These are phyloP conservation scores for Cerceris rybyensis DNA, from an alignment of 2,888 invertebrate genomes.

Conservation along the genomic window DNA sequence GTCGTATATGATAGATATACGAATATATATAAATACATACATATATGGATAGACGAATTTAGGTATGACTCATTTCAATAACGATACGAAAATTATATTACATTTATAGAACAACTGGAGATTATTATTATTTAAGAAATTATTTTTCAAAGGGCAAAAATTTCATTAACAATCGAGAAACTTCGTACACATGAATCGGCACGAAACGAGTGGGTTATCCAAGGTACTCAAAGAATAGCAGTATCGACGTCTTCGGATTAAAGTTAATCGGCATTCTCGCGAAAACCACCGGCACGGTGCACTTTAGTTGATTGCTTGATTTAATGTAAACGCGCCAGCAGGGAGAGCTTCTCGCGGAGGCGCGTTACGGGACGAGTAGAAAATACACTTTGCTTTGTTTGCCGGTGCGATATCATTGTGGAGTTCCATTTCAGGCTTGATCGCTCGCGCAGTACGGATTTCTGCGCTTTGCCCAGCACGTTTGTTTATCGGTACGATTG, in stretches of 20 bases:
- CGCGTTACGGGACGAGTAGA: slow-evolving; percentile 16
- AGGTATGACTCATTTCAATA: no score
- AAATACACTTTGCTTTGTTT: slow-evolving; percentile 59
- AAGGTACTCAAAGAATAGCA: slow-evolving; percentile 43
- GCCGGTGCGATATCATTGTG: slow-evolving; percentile 46
- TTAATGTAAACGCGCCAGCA: slow-evolving; percentile 54
- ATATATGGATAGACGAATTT: no score
- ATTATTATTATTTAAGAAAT: no score
- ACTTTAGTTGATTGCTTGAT: slow-evolving; percentile 68
- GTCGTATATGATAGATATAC: no score
- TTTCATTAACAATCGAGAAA: no score
- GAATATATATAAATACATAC: no score
- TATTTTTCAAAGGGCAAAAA: no score
- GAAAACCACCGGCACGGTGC: slow-evolving; percentile 53
- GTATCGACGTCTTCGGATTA: slow-evolving; percentile 54
- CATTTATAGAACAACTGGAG: no score
- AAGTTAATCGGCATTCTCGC: slow-evolving; percentile 56
- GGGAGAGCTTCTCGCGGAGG: slow-evolving; percentile 5
- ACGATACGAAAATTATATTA: no score
- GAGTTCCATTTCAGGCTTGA: slow-evolving; percentile 42
- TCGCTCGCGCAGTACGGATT: slow-evolving; percentile 4
- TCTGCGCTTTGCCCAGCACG: not conserved
- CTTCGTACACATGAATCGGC: not conserved
- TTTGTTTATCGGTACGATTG: slow-evolving; percentile 20
- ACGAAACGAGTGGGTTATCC: not conserved